Base-by-base conservation (phyloP, 2,113 vertebrate genomes). In the Nesospiza acunhae region DNA sequence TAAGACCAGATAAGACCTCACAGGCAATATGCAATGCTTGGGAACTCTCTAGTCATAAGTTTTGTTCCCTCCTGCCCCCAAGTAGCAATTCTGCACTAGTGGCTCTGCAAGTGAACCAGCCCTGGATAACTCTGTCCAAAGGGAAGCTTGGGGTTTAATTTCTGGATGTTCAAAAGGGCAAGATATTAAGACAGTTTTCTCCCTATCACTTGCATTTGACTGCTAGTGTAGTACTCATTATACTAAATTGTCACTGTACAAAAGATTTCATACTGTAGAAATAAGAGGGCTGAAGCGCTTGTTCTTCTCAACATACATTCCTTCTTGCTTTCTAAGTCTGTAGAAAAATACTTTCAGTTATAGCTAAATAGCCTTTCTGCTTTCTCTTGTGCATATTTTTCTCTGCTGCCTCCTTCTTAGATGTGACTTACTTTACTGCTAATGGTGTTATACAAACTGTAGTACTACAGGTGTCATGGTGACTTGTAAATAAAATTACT, bases 401-500 rank as follows among this genome's bases (percentile, higher is more conserved):
- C 78, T 69, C 91, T 83, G 63, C 91, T 93, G 91, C 87, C 66
- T 89, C 93, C 87, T 49, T 49, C 85, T 74, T 91, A 90, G 84
- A 76, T 91, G 84, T 94, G 87, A 87, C 55, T 93, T 85, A 85
- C 6, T 94, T 95, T 96, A 69, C 91, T 93, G 82, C 93, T 87
- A 69, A 85, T 70, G 75, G 78, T 94, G 94, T 94, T 90, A 91
- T 23, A 73, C 69, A 84, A 79, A 15, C 90, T 93, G 96, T 95
- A 84, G 85, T 89, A 91, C 70, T 95, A 46, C 90, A 96, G 92
- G 82, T 93, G 93, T 93, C 82, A 49, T 83, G 87, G 90, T 88
- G 93, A 96, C 75, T 91, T 96, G 91, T 87, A 91, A 96, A 97
- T 96, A 95, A 96, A 97, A 90, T 69, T 39, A 31, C 84, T 83